A percentile compares a stretch with the other conserved stretches of the same genome.
phyloP scores from a whole-genome alignment of 2,797 vertebrate genomes.

The Sternotherus odoratus region DNA sequence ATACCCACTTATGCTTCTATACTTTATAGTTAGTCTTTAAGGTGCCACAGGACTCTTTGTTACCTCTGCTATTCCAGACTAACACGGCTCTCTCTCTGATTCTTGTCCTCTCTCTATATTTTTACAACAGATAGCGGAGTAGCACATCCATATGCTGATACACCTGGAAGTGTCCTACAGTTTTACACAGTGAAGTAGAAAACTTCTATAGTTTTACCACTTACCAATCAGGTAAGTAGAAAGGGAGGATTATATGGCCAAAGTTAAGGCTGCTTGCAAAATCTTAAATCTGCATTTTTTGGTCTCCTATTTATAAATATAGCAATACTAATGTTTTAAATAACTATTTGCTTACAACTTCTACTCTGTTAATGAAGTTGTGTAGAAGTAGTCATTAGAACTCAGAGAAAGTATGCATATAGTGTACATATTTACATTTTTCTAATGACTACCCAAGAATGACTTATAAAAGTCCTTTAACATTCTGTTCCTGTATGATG shows the following conservation, averaged over 20 bases:
- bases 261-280: neutral
- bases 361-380: slow-evolving; percentile 6
- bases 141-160: neutral
- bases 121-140: neutral
- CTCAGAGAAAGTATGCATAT: neutral
- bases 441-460: neutral
- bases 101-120: neutral
- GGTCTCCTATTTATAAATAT: slow-evolving; percentile 27
- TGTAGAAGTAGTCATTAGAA: neutral
- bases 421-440: slow-evolving; percentile 5
- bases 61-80: too few relatives aligned
- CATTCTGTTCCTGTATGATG: neutral
- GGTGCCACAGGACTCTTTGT: too few relatives aligned
- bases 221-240: neutral
- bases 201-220: neutral
- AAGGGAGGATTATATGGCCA: neutral
- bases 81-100: too few relatives aligned
- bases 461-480: neutral
- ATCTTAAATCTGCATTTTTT: neutral
- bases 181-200: neutral
- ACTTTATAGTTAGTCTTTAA: too few relatives aligned
- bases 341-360: slow-evolving; percentile 48
- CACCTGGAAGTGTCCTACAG: neutral
- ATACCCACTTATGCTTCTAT: too few relatives aligned
- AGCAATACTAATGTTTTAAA: neutral